Percentiles rank a stretch among this genome's conserved stretches.
Evolutionary conservation across 1,140 invertebrate species (phyloP).

Genomic region (Pollicipes pollicipes): DNA sequence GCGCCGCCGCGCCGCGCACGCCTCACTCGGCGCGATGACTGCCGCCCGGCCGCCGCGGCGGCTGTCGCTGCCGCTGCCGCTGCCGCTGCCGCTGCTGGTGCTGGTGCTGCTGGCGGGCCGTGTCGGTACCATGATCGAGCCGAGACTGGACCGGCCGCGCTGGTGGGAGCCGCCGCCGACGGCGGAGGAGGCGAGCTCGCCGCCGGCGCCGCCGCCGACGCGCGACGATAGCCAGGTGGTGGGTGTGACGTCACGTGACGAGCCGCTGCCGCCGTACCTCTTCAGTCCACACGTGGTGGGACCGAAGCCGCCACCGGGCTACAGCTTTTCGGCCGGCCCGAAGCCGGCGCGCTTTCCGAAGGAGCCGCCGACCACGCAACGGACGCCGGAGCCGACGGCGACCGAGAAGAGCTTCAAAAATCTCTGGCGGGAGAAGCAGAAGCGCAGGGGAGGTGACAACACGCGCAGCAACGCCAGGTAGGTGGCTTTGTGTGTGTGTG

Average conservation of each 20-base stretch:
- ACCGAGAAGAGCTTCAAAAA: slow-evolving; percentile 99
- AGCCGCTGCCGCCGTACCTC: background rate
- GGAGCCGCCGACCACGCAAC: slow-evolving; percentile 73
- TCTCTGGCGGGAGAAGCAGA: slow-evolving; percentile 87
- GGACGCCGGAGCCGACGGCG: slow-evolving; percentile 79
- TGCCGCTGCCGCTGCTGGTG: too few relatives aligned
- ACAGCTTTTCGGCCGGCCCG: background rate
- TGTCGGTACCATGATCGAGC: background rate
- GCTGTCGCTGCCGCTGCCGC: too few relatives aligned
- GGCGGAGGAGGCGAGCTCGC: too few relatives aligned
- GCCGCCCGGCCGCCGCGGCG: too few relatives aligned
- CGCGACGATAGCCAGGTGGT: background rate
- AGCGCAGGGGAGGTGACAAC: slow-evolving; percentile 30
- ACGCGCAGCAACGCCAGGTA: background rate
- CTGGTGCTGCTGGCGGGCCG: too few relatives aligned
- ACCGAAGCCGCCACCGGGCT: background rate
- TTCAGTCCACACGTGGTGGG: background rate
- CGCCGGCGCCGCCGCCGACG: too few relatives aligned
- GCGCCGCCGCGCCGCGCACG: too few relatives aligned
- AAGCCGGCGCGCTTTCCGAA: background rate
- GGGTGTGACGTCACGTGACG: background rate
- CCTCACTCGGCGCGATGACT: background rate
- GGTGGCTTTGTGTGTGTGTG: too few relatives aligned
- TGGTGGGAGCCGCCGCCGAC: background rate
- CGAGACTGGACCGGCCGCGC: background rate